Conservation (phyloP, 2,113 vertebrate species). For the Archocentrus centrarchus region DNA sequence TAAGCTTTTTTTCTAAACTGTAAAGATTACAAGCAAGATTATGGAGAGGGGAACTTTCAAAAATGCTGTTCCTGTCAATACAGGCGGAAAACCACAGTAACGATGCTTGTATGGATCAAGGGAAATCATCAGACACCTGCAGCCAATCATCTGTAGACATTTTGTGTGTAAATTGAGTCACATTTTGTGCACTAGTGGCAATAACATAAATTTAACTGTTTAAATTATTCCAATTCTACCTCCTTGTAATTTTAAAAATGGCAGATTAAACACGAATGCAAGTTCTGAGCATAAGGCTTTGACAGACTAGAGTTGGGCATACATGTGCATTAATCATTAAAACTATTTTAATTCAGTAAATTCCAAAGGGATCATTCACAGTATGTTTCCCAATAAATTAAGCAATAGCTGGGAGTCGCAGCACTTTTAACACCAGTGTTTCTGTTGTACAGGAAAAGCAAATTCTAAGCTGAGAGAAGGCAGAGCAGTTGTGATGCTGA, state of each 20-base stretch:
- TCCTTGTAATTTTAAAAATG: background rate
- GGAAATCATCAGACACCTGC: rapidly evolving
- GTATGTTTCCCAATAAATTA: background rate
- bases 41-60: too few relatives aligned
- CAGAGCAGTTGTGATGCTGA: background rate
- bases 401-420: background rate
- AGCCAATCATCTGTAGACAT: background rate
- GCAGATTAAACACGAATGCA: background rate
- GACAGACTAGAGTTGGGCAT: background rate
- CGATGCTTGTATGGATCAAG: background rate
- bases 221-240: background rate
- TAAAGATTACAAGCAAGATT: background rate
- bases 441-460: background rate
- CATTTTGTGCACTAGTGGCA: background rate
- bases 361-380: background rate
- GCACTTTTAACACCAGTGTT: background rate
- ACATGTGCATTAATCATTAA: background rate
- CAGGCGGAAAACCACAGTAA: background rate
- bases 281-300: background rate
- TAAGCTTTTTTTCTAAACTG: background rate
- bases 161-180: background rate
- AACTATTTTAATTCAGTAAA: background rate
- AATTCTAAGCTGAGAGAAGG: background rate
- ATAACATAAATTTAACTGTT: background rate
- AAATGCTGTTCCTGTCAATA: background rate